A percentile compares a stretch with the other conserved stretches of the same genome.
These are phyloP conservation scores for Drosophila birchii DNA, from an alignment of 2,888 invertebrate species.

Conservation along the genomic window DNA sequence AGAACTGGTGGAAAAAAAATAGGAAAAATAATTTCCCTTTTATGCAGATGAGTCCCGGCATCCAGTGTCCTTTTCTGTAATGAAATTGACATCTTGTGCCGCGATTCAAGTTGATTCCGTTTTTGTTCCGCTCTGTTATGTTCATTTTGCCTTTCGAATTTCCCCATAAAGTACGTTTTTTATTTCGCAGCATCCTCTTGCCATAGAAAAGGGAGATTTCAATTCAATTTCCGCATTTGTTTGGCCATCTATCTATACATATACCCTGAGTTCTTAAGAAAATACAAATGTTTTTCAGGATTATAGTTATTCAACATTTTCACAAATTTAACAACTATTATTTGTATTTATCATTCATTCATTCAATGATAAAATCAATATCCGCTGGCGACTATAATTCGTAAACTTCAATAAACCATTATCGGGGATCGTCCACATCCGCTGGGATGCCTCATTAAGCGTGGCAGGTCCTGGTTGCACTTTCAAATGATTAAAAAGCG, in stretches of 20 bases:
- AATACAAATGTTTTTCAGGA: not conserved
- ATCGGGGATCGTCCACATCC: conserved; percentile 37
- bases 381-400: conserved; percentile 26
- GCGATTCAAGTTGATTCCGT: conserved; percentile 70
- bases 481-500: conserved; percentile 59
- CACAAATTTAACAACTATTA: not conserved
- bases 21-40: conserved; percentile 74
- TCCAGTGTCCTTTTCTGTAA: conserved; percentile 60
- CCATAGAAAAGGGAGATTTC: conserved; percentile 26
- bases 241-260: conserved; percentile 32
- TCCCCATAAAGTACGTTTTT: conserved; percentile 50
- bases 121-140: conserved; percentile 38
- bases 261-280: not conserved
- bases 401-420: conserved; percentile 17
- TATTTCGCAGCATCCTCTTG: conserved; percentile 1
- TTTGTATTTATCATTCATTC: not conserved
- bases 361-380: conserved; percentile 22
- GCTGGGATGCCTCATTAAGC: conserved; percentile 50
- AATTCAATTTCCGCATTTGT: conserved; percentile 72
- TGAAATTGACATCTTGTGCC: conserved; percentile 79
- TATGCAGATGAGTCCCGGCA: conserved; percentile 73
- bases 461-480: conserved; percentile 48
- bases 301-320: not conserved
- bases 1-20: conserved; percentile 23
- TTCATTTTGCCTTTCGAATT: conserved; percentile 40